These are phyloP conservation scores for Zaprionus inermis DNA, from an alignment of 1,140 invertebrate genomes.

Conservation along the genomic window DNA sequence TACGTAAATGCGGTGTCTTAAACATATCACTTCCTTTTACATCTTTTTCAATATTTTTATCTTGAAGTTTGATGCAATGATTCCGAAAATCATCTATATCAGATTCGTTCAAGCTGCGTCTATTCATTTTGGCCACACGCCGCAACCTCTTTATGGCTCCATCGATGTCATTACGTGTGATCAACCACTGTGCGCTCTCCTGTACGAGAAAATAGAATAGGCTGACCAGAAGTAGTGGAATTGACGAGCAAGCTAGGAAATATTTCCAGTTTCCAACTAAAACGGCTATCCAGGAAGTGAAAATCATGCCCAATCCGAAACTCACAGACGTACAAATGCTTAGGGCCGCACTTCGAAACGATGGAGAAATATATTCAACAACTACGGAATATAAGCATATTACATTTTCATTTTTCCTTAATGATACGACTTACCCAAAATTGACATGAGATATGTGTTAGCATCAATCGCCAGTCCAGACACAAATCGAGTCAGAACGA, in stretches of 20 bases:
- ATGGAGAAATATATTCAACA: constrained; percentile 86
- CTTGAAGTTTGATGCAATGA: constrained; percentile 41
- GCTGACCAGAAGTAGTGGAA: constrained; percentile 84
- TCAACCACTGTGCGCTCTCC: constrained; percentile 87
- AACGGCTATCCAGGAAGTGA: constrained; percentile 86
- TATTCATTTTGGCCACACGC: constrained; percentile 86
- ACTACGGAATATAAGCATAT: constrained; percentile 58
- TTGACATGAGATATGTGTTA: constrained; percentile 87
- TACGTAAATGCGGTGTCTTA: constrained; percentile 49
- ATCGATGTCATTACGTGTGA: constrained; percentile 85
- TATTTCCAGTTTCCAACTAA: constrained; percentile 85
- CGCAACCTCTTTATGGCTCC: constrained; percentile 85
- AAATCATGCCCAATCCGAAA: constrained; percentile 85
- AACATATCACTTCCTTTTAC: constrained; percentile 57
- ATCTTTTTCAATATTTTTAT: constrained; percentile 12
- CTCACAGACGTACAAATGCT: constrained; percentile 85
- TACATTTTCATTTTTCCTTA: no score
- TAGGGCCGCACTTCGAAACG: constrained; percentile 85
- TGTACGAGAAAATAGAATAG: constrained; percentile 85
- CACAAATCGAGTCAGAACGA: constrained; percentile 85
- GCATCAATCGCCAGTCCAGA: constrained; percentile 86
- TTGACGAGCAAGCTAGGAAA: constrained; percentile 84
- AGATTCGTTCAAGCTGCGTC: constrained; percentile 67
- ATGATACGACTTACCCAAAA: constrained; percentile 84
- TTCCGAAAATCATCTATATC: constrained; percentile 82